Conservation (phyloP, 2,888 invertebrate species). For the Metalampra italica region DNA sequence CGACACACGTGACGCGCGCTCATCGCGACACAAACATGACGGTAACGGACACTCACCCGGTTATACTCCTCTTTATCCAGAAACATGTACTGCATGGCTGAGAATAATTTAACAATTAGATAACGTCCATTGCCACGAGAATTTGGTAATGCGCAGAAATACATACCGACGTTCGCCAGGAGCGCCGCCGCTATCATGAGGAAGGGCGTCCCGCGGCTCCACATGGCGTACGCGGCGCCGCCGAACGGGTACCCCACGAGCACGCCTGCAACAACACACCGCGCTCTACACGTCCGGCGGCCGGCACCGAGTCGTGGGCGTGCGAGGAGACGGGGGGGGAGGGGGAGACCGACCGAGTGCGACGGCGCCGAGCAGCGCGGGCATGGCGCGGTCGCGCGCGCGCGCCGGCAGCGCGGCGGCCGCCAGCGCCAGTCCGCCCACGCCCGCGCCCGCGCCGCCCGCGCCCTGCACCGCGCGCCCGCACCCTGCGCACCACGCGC, state of each 20-base stretch:
- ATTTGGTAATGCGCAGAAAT: no score
- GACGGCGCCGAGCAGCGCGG: constrained; percentile 58
- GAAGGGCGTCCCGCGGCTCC: constrained; percentile 57
- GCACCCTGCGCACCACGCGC: constrained; percentile 19
- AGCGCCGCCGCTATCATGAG: constrained; percentile 47
- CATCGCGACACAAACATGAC: no score
- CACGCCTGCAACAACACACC: neutral
- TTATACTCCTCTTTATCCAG: constrained; percentile 44
- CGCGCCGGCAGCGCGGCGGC: constrained; percentile 35
- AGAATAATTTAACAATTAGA: constrained; percentile 9
- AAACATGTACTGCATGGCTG: constrained; percentile 49
- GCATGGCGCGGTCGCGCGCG: constrained; percentile 36
- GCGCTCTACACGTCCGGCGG: no score
- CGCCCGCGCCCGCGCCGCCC: constrained; percentile 51
- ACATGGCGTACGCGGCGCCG: constrained; percentile 49
- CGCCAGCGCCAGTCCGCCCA: constrained; percentile 54
- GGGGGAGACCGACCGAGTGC: constrained; percentile 44
- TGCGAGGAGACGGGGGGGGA: no score
- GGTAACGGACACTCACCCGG: constrained; percentile 30
- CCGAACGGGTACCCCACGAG: constrained; percentile 68
- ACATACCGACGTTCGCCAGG: constrained; percentile 43
- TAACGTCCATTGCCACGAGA: neutral
- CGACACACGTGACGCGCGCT: neutral
- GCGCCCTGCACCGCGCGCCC: constrained; percentile 50
- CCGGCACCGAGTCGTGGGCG: no score